These are phyloP conservation scores for Petrophora chlorosata DNA, from an alignment of 2,888 invertebrate species.

Conservation along the genomic window DNA sequence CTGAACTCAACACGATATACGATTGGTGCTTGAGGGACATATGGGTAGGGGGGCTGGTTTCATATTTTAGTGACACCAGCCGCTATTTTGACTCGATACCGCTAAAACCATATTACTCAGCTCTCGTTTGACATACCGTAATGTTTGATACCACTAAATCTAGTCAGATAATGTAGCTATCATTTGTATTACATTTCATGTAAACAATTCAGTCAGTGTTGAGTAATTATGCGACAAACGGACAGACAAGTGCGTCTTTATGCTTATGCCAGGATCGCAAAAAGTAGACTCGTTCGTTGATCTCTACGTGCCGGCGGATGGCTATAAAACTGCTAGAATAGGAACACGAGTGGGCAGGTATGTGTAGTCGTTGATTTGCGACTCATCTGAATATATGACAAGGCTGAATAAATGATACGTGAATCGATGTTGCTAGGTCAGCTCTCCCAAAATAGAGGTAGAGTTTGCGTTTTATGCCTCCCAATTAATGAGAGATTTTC, in stretches of 20 bases:
- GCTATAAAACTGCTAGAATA: conserved; percentile 17
- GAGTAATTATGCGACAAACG: too few relatives aligned
- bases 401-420: conserved; percentile 22
- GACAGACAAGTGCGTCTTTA: too few relatives aligned
- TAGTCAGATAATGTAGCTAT: not conserved
- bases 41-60: too few relatives aligned
- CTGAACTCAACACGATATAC: too few relatives aligned
- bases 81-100: not conserved
- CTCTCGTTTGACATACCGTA: not conserved
- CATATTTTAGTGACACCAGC: conserved; percentile 8
- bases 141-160: not conserved
- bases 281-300: not conserved
- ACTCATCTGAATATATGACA: conserved; percentile 19
- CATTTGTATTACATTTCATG: too few relatives aligned
- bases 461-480: too few relatives aligned
- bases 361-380: conserved; percentile 11
- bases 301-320: not conserved
- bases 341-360: conserved; percentile 20
- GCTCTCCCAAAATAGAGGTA: not conserved
- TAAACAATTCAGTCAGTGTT: too few relatives aligned
- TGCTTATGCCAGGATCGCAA: too few relatives aligned
- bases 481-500: too few relatives aligned
- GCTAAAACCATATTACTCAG: not conserved
- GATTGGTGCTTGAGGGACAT: too few relatives aligned
- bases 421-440: conserved; percentile 9